Evolutionary conservation across 2,888 invertebrate species (phyloP).

Genomic region (Mythimna vitellina): DNA sequence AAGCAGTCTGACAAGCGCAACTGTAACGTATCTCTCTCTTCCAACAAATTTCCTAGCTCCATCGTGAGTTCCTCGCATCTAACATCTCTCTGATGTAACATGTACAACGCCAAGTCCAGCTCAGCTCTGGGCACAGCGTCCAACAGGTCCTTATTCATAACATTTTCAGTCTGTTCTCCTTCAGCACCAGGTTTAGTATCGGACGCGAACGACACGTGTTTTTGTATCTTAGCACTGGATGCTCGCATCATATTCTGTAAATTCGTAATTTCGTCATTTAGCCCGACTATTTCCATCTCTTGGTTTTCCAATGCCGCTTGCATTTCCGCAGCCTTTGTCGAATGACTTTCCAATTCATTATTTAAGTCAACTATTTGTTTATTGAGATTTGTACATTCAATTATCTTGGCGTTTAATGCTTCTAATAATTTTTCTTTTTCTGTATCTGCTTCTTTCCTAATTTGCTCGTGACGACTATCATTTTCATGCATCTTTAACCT

Average conservation of each 20-base stretch:
- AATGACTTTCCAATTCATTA: conserved; percentile 88
- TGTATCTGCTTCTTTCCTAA: conserved; percentile 72
- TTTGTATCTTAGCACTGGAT: conserved; percentile 81
- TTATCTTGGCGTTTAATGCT: conserved; percentile 83
- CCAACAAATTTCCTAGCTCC: conserved; percentile 95
- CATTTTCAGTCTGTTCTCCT: conserved; percentile 61
- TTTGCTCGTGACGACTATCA: conserved; percentile 76
- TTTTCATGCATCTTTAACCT: conserved; percentile 89
- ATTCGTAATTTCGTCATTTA: conserved; percentile 92
- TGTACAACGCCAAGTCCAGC: conserved; percentile 95
- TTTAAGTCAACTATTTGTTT: conserved; percentile 89
- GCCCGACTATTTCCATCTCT: conserved; percentile 93
- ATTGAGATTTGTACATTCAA: conserved; percentile 87
- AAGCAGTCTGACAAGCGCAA: conserved; percentile 95
- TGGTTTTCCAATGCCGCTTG: conserved; percentile 92
- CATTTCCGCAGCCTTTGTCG: conserved; percentile 89
- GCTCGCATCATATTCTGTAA: conserved; percentile 77
- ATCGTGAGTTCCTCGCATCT: conserved; percentile 96
- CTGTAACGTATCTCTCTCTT: conserved; percentile 96
- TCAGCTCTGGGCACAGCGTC: conserved; percentile 91
- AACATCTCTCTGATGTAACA: conserved; percentile 96
- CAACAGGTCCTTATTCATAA: conserved; percentile 76
- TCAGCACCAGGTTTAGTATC: conserved; percentile 82
- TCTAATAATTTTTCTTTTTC: conserved; percentile 77
- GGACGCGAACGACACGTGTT: conserved; percentile 86